These are phyloP conservation scores for Laticauda colubrina DNA, from an alignment of 2,113 vertebrate genomes.

Conservation along the genomic window DNA sequence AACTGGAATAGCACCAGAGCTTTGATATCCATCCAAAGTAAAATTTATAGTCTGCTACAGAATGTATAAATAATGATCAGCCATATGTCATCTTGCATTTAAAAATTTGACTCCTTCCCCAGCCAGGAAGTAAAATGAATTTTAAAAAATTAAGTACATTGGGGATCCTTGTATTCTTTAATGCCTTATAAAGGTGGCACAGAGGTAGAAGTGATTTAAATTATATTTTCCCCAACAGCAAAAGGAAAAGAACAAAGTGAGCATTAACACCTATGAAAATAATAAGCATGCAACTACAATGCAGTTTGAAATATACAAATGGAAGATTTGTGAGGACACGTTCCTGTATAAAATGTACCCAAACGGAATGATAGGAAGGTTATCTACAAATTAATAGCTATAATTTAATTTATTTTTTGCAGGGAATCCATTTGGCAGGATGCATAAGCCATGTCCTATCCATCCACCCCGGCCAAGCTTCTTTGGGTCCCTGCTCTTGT, in stretches of 20 bases:
- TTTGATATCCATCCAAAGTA: constrained; percentile 77
- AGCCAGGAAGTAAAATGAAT: constrained; percentile 73
- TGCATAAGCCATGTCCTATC: no score
- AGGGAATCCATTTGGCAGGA: background rate
- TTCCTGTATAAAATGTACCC: background rate
- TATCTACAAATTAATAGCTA: background rate
- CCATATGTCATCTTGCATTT: constrained; percentile 79
- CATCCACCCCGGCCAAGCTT: background rate
- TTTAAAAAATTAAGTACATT: constrained; percentile 71
- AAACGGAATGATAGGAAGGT: background rate
- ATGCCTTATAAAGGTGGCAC: constrained; percentile 59
- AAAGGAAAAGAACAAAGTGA: constrained; percentile 56
- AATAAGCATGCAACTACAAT: background rate
- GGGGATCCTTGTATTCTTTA: constrained; percentile 68
- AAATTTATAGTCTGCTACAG: constrained; percentile 80
- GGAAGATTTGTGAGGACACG: background rate
- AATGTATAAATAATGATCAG: constrained; percentile 84
- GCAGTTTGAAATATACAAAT: background rate
- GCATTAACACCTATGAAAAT: constrained; percentile 26
- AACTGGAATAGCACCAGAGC: constrained; percentile 73
- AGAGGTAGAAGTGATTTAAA: constrained; percentile 64
- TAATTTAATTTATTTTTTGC: background rate
- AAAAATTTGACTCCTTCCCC: constrained; percentile 73
- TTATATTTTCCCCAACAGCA: constrained; percentile 45
- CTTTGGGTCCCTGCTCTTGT: background rate